phyloP scores from a whole-genome alignment of 1,140 invertebrate genomes.

The Mya arenaria region DNA sequence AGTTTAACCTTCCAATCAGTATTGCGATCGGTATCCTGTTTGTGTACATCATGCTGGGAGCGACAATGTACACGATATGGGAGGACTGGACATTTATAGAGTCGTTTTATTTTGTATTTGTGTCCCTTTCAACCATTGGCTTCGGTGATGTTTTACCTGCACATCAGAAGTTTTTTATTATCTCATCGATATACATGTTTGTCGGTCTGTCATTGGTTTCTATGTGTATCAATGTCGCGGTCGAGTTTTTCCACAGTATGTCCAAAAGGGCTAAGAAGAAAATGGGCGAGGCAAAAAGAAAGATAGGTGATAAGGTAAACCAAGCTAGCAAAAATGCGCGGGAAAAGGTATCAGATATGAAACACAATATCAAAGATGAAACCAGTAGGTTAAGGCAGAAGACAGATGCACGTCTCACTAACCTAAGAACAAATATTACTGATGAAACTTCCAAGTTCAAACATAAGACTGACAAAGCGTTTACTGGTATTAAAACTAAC shows the following conservation, averaged over 20 bases:
- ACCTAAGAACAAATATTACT: conserved; percentile 16
- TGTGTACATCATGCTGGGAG: conserved; percentile 92
- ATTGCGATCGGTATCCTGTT: conserved; percentile 91
- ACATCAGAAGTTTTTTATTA: conserved; percentile 92
- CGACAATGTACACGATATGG: conserved; percentile 86
- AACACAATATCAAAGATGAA: conserved; percentile 30
- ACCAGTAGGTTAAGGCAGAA: conserved; percentile 33
- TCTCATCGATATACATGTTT: conserved; percentile 95
- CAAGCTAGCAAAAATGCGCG: conserved; percentile 25
- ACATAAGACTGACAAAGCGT: conserved; percentile 80
- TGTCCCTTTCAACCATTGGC: conserved; percentile 85
- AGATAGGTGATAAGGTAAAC: conserved; percentile 29
- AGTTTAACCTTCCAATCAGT: conserved; percentile 95
- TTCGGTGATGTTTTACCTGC: conserved; percentile 94
- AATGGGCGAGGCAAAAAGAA: conserved; percentile 29
- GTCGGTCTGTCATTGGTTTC: conserved; percentile 94
- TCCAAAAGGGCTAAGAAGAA: conserved; percentile 38
- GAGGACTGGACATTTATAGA: conserved; percentile 93
- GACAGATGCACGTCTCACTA: conserved; percentile 12
- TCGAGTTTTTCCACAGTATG: conserved; percentile 56
- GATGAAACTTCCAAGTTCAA: conserved; percentile 25
- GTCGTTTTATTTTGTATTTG: conserved; percentile 96
- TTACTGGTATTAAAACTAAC: conserved; percentile 30
- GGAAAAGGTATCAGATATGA: conserved; percentile 81
- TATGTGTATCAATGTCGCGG: conserved; percentile 97